Percentiles rank a stretch among this genome's conserved stretches.
Evolutionary conservation across 2,797 vertebrate species (phyloP).

Genomic region (Cetoscarus ocellatus): DNA sequence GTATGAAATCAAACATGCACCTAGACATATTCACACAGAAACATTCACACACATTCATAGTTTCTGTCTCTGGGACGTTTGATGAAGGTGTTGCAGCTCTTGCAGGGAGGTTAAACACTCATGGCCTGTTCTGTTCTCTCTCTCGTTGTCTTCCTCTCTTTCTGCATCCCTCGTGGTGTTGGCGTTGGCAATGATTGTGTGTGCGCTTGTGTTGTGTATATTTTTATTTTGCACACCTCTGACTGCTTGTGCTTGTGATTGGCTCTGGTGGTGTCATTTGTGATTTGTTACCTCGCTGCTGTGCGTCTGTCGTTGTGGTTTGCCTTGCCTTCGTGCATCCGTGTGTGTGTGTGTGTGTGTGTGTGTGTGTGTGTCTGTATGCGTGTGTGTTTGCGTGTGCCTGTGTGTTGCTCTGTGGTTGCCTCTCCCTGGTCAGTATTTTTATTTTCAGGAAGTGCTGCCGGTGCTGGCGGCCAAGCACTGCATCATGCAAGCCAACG

Average conservation of each 20-base stretch:
- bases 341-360: conserved; percentile 54
- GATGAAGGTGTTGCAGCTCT: conserved; percentile 68
- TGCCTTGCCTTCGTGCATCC: conserved; percentile 48
- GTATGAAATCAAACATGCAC: neutral
- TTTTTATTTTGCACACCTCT: conserved; percentile 46
- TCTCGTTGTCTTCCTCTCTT: conserved; percentile 80
- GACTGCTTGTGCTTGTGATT: conserved; percentile 85
- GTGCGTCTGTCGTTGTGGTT: conserved; percentile 63
- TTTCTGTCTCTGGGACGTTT: conserved; percentile 53
- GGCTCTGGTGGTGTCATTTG: conserved; percentile 86
- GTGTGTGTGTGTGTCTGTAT: conserved; percentile 67
- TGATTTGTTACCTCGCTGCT: conserved; percentile 83
- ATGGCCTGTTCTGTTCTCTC: conserved; percentile 87
- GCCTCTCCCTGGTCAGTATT: conserved; percentile 99
- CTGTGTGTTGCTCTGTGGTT: conserved; percentile 81
- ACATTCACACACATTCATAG: conserved; percentile 7
- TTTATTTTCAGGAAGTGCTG: conserved; percentile 99
- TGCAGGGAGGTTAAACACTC: conserved; percentile 78
- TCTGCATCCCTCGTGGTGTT: conserved; percentile 77
- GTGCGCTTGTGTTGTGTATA: conserved; percentile 32
- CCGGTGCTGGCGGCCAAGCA: conserved; percentile 98
- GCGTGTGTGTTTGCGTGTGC: conserved; percentile 69
- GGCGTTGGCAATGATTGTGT: conserved; percentile 45
- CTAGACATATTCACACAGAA: neutral
- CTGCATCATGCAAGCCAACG: conserved; percentile 98